Evolutionary conservation across 2,113 vertebrate species (phyloP).

Genomic region (Bettongia penicillata): DNA sequence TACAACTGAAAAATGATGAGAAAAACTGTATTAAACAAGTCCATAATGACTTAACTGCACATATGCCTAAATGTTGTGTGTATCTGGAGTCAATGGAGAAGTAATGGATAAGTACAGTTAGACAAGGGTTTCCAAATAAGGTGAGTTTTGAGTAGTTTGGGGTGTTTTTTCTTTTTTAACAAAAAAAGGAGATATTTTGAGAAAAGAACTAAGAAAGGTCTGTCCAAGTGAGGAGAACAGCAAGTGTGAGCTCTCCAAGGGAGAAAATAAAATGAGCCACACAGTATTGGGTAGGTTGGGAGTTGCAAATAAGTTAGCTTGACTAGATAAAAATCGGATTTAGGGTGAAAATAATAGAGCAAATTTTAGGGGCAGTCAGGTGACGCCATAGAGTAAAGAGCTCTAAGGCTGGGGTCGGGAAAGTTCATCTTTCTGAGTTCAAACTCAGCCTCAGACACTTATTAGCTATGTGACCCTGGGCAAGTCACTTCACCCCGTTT

Average conservation of each 20-base stretch:
- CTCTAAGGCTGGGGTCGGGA: no score
- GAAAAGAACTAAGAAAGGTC: neutral
- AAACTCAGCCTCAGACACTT: no score
- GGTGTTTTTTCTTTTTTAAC: neutral
- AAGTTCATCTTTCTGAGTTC: no score
- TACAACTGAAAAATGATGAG: constrained; percentile 16
- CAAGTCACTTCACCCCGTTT: no score
- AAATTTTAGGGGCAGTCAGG: no score
- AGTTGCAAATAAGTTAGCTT: neutral
- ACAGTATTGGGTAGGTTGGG: neutral
- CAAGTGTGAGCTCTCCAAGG: neutral
- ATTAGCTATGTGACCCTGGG: no score
- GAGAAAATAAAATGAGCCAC: neutral
- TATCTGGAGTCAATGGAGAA: neutral
- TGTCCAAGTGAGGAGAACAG: neutral
- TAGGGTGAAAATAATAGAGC: neutral
- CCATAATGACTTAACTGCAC: neutral
- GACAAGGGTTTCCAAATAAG: neutral
- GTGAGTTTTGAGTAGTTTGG: neutral
- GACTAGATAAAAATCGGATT: neutral
- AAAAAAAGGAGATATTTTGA: neutral
- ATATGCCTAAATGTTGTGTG: neutral
- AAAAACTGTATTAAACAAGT: constrained; percentile 18
- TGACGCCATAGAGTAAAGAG: no score
- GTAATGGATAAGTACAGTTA: neutral